Evolutionary conservation across 2,113 vertebrate genomes (phyloP), one percentile per base, ranked within the genome.

Genomic region (Misgurnus mizolepis): DNA sequence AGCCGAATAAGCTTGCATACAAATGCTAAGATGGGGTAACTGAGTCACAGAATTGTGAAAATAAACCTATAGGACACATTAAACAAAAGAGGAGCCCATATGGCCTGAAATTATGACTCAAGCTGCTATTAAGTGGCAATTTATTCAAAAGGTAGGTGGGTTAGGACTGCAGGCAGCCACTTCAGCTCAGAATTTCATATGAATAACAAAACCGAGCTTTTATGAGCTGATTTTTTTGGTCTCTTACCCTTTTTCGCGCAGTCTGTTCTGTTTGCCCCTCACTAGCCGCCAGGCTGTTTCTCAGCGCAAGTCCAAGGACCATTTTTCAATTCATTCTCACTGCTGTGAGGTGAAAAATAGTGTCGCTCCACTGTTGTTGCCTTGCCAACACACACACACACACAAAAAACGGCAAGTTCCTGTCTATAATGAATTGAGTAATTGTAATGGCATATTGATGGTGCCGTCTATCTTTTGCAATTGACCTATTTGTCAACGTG

Each of bases 121-220:
- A 45, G n/a, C 53, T 60, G 43, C 60, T 70, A 76, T 75, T 69
- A 76, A 69, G 50, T 71, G 75, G 47, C 72, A 39, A 65, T 68
- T 84, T 84, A 68, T 76, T 82, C 69, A 62, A 80, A 79, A 71
- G 67, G n/a, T 18, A 60, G 64, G 45, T 43, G 18, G 75, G 73
- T 22, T 49, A 40, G 56, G 47, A 22, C 18, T 64, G 27, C 69
- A 65, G 62, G 61, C 70, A 70, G 58, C 67, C 61, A 71, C 73
- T 84, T 81, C 71, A 78, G 65, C 79, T 56, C 18, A 14, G 6
- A 41, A 73, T 80, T 83, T 77, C 60, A 41, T 62, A 18, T 61
- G 43, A 80, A 84, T 83, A 73, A 81, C 69, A 55, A 81, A 76
- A 49, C 74, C 68, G 80, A 61, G 78, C 49, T 76, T 71, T 65